These are phyloP conservation scores for Calidris pygmaea DNA, from an alignment of 2,113 vertebrate species.

Conservation along the genomic window DNA sequence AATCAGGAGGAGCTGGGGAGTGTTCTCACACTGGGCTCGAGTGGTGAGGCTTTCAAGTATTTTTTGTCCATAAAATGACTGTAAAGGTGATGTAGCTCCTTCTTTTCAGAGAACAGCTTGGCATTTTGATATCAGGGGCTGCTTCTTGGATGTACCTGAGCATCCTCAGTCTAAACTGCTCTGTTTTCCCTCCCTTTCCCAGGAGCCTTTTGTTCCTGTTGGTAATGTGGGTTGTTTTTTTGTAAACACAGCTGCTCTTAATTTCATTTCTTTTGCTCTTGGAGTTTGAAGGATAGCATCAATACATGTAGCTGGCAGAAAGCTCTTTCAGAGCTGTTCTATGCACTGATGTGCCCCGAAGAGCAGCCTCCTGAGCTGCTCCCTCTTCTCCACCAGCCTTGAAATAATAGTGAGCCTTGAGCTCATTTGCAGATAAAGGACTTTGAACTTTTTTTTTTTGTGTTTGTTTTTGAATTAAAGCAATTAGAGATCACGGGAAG, in stretches of 20 bases:
- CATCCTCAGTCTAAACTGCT: background rate
- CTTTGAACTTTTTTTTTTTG: background rate
- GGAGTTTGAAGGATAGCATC: background rate
- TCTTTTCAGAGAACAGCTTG: background rate
- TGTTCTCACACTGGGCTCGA: background rate
- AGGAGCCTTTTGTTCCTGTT: background rate
- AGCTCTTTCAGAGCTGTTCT: background rate
- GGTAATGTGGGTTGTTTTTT: background rate
- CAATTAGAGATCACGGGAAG: background rate
- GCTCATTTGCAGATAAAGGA: background rate
- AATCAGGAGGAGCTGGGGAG: accelerated
- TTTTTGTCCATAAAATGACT: background rate
- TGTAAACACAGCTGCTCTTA: background rate
- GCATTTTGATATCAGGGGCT: accelerated
- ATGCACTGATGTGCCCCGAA: accelerated
- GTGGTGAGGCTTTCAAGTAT: background rate
- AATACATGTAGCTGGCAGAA: background rate
- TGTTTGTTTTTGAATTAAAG: background rate
- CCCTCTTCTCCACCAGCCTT: background rate
- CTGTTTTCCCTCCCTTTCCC: background rate
- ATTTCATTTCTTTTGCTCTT: background rate
- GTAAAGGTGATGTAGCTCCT: background rate
- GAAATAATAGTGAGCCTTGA: background rate
- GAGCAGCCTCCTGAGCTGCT: background rate
- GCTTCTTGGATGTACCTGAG: background rate